These are phyloP conservation scores for Drosophila neonasuta DNA, from an alignment of 2,888 invertebrate genomes.

Conservation along the genomic window DNA sequence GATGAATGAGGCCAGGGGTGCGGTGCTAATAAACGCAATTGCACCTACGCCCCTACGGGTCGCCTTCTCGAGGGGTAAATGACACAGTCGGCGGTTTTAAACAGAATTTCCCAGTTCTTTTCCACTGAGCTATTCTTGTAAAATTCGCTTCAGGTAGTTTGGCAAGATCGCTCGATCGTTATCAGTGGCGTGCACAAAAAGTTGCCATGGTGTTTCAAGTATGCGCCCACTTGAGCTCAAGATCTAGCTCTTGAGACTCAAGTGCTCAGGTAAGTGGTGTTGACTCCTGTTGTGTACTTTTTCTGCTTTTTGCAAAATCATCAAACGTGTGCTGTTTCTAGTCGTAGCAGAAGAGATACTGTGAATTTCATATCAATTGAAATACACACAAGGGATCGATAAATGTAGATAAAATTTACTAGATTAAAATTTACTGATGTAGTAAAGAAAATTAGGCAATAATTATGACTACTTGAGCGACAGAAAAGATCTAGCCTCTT, in stretches of 20 bases:
- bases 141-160: constrained; percentile 53
- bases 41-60: constrained; percentile 73
- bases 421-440: not conserved
- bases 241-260: constrained; percentile 67
- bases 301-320: constrained; percentile 50
- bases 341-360: not conserved
- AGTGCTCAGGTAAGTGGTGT: constrained; percentile 68
- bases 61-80: constrained; percentile 32
- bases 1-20: constrained; percentile 67
- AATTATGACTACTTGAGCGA: too few relatives aligned
- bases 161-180: constrained; percentile 56
- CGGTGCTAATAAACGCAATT: constrained; percentile 80
- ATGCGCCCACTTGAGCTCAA: constrained; percentile 75
- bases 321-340: constrained; percentile 17
- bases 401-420: not conserved
- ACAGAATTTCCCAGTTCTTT: constrained; percentile 55
- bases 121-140: constrained; percentile 44
- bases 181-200: constrained; percentile 52
- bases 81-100: constrained; percentile 76
- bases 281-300: constrained; percentile 41
- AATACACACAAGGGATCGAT: not conserved
- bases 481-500: too few relatives aligned
- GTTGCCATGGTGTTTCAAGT: constrained; percentile 59
- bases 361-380: not conserved
- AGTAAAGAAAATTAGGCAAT: not conserved